Base-by-base conservation (phyloP, 2,797 vertebrate species). In the Pyrrhura leucotis region DNA sequence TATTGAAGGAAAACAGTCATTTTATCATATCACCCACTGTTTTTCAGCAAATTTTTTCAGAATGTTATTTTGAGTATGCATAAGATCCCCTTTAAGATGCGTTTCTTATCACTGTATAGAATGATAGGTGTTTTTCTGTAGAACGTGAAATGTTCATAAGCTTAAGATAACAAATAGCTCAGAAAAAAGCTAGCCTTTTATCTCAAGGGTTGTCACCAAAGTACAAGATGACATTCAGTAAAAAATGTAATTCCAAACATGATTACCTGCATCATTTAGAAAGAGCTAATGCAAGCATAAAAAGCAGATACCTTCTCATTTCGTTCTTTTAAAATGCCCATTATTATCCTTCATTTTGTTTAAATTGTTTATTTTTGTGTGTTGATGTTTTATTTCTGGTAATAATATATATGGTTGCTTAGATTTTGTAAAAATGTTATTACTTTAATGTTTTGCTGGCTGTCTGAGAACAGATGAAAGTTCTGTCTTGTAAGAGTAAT, bases 221-320 rank as follows among this genome's bases (percentile, higher is more conserved):
- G 28, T 84, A 58, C 62, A 93, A 31, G 68, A 66, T 62, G 50
- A 47, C 35, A 58, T 59, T 88, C 53, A 91, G 28, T 73, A 84
- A 85, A 89, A 89, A 85, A 62, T 40, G 75, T 11, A 37, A 89
- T 78, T 91, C 89, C 76, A 85, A 80, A 89, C 37, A 56, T 68
- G 61, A 67, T 90, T 86, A 66, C 68, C 26, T 63, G 31, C 47
- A 65, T 88, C 50, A 59, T 84, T 85, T 89, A 42, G n/a, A 67
- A 88, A 93, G 18, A 86, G 12, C 33, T 75, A 91, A 81, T 25
- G 4, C 31, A 76, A 89, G 14, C 8, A 45, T 68, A 69, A 69
- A 74, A 91, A 85, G 4, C 66, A 94, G 66, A 39, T 67, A 72
- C 59, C 28, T 74, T 63, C 28, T 67, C 4, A 3, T 58, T 88